Conservation (phyloP, 2,888 invertebrate genomes). For the Tipula helvola region DNA sequence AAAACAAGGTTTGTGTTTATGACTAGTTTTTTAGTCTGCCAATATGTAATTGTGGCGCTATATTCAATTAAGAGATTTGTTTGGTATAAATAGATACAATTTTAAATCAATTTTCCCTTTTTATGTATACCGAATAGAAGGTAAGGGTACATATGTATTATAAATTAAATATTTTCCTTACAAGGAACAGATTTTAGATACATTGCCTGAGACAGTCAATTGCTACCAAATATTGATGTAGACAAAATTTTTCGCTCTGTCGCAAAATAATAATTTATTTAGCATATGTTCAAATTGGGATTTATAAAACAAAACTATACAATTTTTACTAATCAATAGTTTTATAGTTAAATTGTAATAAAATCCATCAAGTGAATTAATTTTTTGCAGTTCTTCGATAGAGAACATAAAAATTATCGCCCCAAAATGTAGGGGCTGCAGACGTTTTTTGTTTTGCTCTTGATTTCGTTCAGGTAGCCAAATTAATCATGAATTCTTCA, state of each 20-base stretch:
- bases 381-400: background rate
- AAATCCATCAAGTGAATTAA: background rate
- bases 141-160: background rate
- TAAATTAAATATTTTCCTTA: background rate
- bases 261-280: background rate
- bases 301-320: background rate
- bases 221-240: background rate
- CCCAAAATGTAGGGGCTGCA: background rate
- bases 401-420: background rate
- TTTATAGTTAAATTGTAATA: background rate
- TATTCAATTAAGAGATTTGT: background rate
- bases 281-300: background rate
- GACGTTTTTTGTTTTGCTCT: too few relatives aligned
- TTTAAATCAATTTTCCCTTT: background rate
- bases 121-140: background rate
- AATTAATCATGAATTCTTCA: too few relatives aligned
- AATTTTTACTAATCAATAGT: background rate
- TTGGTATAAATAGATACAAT: background rate
- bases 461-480: too few relatives aligned
- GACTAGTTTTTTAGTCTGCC: slow-evolving; percentile 5
- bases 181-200: too few relatives aligned
- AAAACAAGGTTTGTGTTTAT: slow-evolving; percentile 6
- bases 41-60: background rate
- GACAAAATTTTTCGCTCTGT: background rate
- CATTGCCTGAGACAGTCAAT: background rate